Evolutionary conservation across 2,797 vertebrate genomes (phyloP).

Genomic region (Peromyscus attwateri): DNA sequence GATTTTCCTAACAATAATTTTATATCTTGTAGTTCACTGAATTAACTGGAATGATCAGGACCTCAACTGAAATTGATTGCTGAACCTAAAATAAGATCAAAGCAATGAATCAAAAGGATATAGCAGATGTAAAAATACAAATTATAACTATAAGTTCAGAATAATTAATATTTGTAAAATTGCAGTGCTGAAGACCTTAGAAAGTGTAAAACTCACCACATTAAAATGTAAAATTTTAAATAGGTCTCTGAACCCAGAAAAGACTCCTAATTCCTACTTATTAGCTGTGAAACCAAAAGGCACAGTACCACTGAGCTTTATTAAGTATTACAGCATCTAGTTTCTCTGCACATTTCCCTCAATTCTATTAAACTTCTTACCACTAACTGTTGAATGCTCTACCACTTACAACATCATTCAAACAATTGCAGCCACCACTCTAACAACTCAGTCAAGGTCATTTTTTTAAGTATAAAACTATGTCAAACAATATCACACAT

Average conservation of each 20-base stretch:
- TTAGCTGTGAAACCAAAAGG: constrained; percentile 37
- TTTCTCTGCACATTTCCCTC: background rate
- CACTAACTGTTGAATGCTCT: background rate
- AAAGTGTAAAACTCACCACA: constrained; percentile 61
- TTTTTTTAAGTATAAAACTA: background rate
- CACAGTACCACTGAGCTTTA: background rate
- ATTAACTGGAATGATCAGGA: constrained; percentile 82
- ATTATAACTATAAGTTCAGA: constrained; percentile 77
- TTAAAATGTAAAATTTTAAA: constrained; percentile 80
- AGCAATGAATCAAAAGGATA: constrained; percentile 83
- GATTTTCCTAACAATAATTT: constrained; percentile 86
- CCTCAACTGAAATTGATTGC: constrained; percentile 79
- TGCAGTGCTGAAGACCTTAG: constrained; percentile 64
- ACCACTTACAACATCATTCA: accelerated
- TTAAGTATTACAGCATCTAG: background rate
- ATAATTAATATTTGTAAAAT: constrained; percentile 83
- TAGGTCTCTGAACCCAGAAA: constrained; percentile 50
- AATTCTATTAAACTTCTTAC: background rate
- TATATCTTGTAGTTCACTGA: constrained; percentile 83
- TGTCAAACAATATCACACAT: background rate
- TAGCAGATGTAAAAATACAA: constrained; percentile 84
- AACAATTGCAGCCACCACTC: background rate
- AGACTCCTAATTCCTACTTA: constrained; percentile 17
- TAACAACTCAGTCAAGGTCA: background rate
- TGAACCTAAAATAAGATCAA: constrained; percentile 86